Percentiles rank a stretch among this genome's conserved stretches.
Conservation (phyloP, 2,113 vertebrate genomes). For the Antechinus flavipes region DNA sequence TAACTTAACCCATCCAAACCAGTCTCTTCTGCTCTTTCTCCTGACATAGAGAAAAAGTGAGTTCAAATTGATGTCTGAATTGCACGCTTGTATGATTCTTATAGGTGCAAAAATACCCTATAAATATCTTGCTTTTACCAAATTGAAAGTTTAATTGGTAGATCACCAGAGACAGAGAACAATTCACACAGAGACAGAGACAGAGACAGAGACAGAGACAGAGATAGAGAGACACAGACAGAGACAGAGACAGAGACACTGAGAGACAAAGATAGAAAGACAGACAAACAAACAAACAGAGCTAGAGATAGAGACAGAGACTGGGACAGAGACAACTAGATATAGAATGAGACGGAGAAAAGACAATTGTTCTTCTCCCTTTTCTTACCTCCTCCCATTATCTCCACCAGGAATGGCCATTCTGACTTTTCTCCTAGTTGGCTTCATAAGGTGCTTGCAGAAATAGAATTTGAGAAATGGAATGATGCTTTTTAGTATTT, state of each 20-base stretch:
- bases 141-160: not conserved
- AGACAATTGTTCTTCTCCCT: not conserved
- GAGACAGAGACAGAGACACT: no score
- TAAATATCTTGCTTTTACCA: not conserved
- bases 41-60: not conserved
- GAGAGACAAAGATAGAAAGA: no score
- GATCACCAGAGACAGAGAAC: not conserved
- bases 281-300: not conserved
- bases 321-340: no score
- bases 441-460: not conserved
- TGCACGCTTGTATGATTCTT: not conserved
- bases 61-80: not conserved
- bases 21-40: no score
- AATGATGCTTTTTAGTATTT: not conserved
- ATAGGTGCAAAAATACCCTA: not conserved
- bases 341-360: no score
- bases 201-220: no score
- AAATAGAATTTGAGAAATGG: not conserved
- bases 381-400: not conserved
- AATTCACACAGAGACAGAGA: no score
- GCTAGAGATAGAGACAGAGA: not conserved
- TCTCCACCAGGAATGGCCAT: not conserved
- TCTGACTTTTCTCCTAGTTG: not conserved
- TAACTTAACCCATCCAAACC: rapidly evolving
- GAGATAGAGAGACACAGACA: no score